Evolutionary conservation across 2,888 invertebrate genomes (phyloP), one percentile per base, ranked within the genome.

Genomic region (Melanostoma mellinum): DNA sequence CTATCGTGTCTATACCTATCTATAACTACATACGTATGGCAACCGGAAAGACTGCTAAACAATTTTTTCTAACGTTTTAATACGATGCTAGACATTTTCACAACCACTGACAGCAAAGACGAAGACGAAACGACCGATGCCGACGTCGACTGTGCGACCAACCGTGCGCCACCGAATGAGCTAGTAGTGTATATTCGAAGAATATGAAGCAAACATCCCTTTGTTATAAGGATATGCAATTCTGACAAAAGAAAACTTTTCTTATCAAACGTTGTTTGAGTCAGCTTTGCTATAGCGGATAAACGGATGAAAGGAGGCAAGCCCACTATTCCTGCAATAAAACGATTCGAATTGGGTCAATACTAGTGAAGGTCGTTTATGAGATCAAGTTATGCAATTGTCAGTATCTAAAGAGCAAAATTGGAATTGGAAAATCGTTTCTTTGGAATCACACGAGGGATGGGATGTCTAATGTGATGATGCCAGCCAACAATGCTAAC

Each of bases 301-400:
- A 38, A 38, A 30, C 30, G 53, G 38, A 30, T 20, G 6, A 38
- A 35, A 35, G 38, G 4, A 30, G 46, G 32, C 44, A 8, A 40
- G 40, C 52, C 38, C 3, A n/a, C 35, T 10, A 10, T 20, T 67
- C 10, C 20, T 10, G 46, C 6, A 10, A 36, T 48, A 50, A 76
- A 65, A 48, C 65, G n/a, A 67, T 76, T 67, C 76, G 63, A 82
- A 77, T 69, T 69, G 82, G 77, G 82, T 78, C 77, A 82, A 44
- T 65, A 77, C 77, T 69, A 63, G 53, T 32, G 73, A 46, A 71
- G 82, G 69, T 69, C 73, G 63, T 77, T 82, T 82, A 69, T 58
- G 69, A 77, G 73, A 77, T 82, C 77, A 78, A 73, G 68, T 82
- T 60, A 73, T 82, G 82, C 82, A 82, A 82, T 82, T 82, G 82